These are phyloP conservation scores for Andinoacara biseriatus DNA, from an alignment of 2,113 vertebrate species.

Conservation along the genomic window DNA sequence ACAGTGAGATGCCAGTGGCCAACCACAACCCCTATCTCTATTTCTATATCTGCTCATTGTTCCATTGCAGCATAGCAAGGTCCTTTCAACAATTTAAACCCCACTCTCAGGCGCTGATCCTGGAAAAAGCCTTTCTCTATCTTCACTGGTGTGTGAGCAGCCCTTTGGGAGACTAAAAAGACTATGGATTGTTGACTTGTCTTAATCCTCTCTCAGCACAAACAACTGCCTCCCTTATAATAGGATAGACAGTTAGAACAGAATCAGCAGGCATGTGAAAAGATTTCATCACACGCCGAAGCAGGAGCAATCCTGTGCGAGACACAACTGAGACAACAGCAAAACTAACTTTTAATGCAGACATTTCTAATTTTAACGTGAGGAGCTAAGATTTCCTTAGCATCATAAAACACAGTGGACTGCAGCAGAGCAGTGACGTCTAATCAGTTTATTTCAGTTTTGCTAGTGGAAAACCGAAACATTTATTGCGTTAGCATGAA, in stretches of 20 bases:
- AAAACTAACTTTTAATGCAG: conserved; percentile 10
- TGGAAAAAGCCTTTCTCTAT: conserved; percentile 56
- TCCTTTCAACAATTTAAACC: conserved; percentile 67
- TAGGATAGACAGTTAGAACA: conserved; percentile 51
- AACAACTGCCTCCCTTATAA: conserved; percentile 63
- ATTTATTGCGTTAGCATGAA: conserved; percentile 6
- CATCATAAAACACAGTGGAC: background rate
- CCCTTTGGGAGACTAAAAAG: conserved; percentile 62
- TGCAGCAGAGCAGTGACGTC: background rate
- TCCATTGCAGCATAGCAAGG: conserved; percentile 43
- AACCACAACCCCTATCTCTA: conserved; percentile 21
- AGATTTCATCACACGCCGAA: conserved; percentile 32
- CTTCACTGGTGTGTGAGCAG: conserved; percentile 57
- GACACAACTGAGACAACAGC: conserved; percentile 9
- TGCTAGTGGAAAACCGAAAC: background rate
- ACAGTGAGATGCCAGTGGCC: conserved; percentile 23
- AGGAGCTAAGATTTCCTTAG: background rate
- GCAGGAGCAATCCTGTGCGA: conserved; percentile 15
- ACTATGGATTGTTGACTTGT: conserved; percentile 74
- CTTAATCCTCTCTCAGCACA: conserved; percentile 72
- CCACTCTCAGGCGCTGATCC: conserved; percentile 45
- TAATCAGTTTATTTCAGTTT: conserved; percentile 25
- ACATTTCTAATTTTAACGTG: conserved; percentile 15
- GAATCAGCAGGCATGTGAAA: conserved; percentile 43
- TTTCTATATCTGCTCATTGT: conserved; percentile 62